Evolutionary conservation across 2,113 vertebrate genomes (phyloP).

Genomic region (Zosterops lateralis): DNA sequence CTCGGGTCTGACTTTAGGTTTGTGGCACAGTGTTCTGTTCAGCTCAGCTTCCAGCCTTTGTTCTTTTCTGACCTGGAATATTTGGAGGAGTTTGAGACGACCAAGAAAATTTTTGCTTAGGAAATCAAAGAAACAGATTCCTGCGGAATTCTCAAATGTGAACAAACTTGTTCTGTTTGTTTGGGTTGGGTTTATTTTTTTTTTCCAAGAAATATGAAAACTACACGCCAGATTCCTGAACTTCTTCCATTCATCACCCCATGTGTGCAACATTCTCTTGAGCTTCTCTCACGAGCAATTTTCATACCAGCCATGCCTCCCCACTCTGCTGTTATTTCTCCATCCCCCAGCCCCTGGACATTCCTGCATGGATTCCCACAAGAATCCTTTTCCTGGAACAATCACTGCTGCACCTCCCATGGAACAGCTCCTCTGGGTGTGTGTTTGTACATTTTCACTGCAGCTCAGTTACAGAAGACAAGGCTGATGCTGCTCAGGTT

Average conservation of each 20-base stretch:
- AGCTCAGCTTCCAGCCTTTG: background rate
- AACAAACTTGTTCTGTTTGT: background rate
- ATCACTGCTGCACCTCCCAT: background rate
- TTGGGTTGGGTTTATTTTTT: background rate
- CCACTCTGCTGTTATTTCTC: background rate
- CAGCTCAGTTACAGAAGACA: background rate
- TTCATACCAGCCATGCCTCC: background rate
- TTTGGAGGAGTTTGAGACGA: background rate
- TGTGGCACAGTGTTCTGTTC: background rate
- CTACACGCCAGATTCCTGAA: background rate
- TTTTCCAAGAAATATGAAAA: background rate
- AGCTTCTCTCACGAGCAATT: background rate
- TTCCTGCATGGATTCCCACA: background rate
- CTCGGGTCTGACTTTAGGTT: background rate
- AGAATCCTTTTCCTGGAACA: background rate
- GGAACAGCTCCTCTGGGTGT: background rate
- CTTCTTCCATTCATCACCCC: background rate
- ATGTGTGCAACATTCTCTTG: accelerated
- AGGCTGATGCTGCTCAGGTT: background rate
- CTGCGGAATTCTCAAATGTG: background rate
- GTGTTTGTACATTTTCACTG: background rate
- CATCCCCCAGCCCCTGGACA: background rate
- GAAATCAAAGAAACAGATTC: background rate
- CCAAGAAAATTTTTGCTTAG: background rate
- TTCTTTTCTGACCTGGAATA: background rate